Evolutionary conservation across 2,888 invertebrate genomes (phyloP), one percentile per base, ranked within the genome.

Genomic region (Calameuta filiformis): DNA sequence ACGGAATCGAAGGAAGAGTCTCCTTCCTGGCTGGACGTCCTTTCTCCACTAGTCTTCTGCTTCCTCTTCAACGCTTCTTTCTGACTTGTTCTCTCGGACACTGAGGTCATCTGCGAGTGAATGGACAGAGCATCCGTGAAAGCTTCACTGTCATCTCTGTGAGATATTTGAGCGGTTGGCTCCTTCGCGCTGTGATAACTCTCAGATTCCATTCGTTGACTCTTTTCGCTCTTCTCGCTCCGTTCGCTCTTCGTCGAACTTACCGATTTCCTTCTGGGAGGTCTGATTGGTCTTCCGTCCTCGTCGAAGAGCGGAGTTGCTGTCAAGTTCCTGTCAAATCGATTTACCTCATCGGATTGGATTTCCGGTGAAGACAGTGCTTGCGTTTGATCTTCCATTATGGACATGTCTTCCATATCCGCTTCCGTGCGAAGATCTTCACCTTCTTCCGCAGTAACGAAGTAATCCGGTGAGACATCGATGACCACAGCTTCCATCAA

Each of bases 401-500:
- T 95, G 0, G 97, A 97, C 80, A 96, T 95, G 86, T 97, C 97
- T 89, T 97, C 97, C 81, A 97, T 92, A 83, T 96, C 97, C 0
- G 96, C 97, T 92, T 97, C 97, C 0, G 97, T 97, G 77, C 96
- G 93, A 80, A 96, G 92, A 89, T 97, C 97, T 87, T 97, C 96
- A 88, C 96, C 97, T 87, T 97, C 96, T 84, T 95, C 95, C 4
- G 95, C 95, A n/a, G 95, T 93, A 0, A 94, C 93, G 87, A 97
- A 97, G 86, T 96, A 97, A 83, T 97, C 96, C 1, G 97, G 96
- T 0, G 96, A 95, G 0, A 98, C 97, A 83, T 98, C 98, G 76
- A 98, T 97, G 23, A 98, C 95, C 35, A 97, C 96, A 0, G 98
- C 98, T 92, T 98, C 97, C 97, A 98, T 97, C 0, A 97, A 90